Base-by-base conservation (phyloP, 2,888 invertebrate genomes). In the Lobophora halterata region DNA sequence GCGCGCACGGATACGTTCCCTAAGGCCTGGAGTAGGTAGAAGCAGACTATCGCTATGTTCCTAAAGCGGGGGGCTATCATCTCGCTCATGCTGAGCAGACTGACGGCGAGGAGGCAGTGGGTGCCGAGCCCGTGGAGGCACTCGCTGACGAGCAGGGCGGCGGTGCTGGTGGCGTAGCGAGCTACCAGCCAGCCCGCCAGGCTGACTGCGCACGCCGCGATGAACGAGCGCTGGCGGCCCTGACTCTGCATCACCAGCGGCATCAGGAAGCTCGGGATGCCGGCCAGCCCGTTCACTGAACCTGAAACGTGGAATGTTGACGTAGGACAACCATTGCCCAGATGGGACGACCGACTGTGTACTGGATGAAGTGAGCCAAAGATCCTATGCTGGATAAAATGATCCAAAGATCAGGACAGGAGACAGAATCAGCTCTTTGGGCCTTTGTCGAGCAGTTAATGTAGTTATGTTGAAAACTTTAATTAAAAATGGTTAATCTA, bases 241-340 rank as follows among this genome's bases (percentile, higher is more conserved):
- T 14, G 32, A 32, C 43, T 38, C 32, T 59, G 58, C 58, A 58
- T 58, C n/a, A 59, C 25, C n/a, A 43, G 24, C 1, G 57, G 55
- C 40, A 56, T 45, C 1, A 55, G 23, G 3, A 56, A 29, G 8
- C 55, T 51, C 1, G 50, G 53, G 8, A 56, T 46, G 9, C 58
- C 58, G 4, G 53, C 45, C 2, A 58, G 11, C 1, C 59, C 58
- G n/a, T 59, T 50, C 1, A 51, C 48, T 1, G 58, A 56, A 8
- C 52, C 58, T 58, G 44, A n/a, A n/a, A n/a, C n/a, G n/a, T n/a
- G n/a, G n/a, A n/a, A n/a, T n/a, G n/a, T n/a, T n/a, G n/a, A n/a
- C n/a, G n/a, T n/a, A n/a, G n/a, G n/a, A n/a, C n/a, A n/a, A n/a
- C n/a, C n/a, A n/a, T n/a, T n/a, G n/a, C n/a, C n/a, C n/a, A n/a